phyloP scores from a whole-genome alignment of 2,888 invertebrate species.

The Phyllotreta cruciferae region DNA sequence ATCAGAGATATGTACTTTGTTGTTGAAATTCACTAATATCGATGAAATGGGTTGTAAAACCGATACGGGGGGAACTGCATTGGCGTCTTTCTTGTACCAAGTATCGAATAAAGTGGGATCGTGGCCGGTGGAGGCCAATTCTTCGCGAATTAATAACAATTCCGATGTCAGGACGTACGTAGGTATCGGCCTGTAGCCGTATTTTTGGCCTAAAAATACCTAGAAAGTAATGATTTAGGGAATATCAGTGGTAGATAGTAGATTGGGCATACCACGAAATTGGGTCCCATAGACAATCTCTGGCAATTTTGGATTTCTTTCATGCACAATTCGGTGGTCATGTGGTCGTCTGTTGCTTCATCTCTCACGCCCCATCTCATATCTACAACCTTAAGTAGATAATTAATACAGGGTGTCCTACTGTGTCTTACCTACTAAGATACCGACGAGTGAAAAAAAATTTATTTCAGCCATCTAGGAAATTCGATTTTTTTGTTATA shows the following conservation, averaged over 20 bases:
- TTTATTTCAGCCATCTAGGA: no score
- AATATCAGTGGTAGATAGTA: neutral
- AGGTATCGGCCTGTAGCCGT: slow-evolving; percentile 97
- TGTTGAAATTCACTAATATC: slow-evolving; percentile 95
- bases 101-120: slow-evolving; percentile 85
- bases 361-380: slow-evolving; percentile 99
- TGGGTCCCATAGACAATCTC: slow-evolving; percentile 95
- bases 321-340: slow-evolving; percentile 99
- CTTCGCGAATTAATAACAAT: slow-evolving; percentile 84
- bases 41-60: slow-evolving; percentile 97
- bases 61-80: slow-evolving; percentile 94
- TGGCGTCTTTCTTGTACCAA: slow-evolving; percentile 97
- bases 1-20: slow-evolving; percentile 74
- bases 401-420: neutral
- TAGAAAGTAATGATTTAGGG: slow-evolving; percentile 49
- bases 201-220: slow-evolving; percentile 97
- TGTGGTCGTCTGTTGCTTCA: slow-evolving; percentile 98
- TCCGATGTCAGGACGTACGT: slow-evolving; percentile 93
- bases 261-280: slow-evolving; percentile 79
- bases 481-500: no score
- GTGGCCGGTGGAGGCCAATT: slow-evolving; percentile 81
- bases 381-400: slow-evolving; percentile 81
- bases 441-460: no score
- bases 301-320: slow-evolving; percentile 98
- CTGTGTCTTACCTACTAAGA: neutral